These are phyloP conservation scores for Macaca fascicularis DNA, from an alignment of 2,113 vertebrate genomes.

Conservation along the genomic window DNA sequence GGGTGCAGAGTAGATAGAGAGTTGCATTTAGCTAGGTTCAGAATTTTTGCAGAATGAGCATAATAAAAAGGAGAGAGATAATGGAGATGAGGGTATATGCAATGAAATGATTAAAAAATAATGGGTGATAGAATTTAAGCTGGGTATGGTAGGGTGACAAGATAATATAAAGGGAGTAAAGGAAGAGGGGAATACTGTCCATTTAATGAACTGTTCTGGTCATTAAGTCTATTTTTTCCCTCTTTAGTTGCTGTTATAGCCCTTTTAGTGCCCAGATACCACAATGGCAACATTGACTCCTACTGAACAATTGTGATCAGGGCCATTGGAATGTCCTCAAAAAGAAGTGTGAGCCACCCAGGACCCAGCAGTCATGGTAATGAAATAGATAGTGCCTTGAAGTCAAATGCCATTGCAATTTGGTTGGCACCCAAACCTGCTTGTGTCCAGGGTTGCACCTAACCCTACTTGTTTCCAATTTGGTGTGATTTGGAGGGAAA, in stretches of 20 bases:
- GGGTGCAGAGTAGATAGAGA: not conserved
- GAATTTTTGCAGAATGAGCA: not conserved
- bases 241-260: not conserved
- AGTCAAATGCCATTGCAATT: not conserved
- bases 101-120: not conserved
- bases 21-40: not conserved
- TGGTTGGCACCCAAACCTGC: not conserved
- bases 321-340: not conserved
- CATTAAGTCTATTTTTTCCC: not conserved
- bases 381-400: not conserved
- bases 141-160: not conserved
- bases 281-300: not conserved
- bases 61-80: not conserved
- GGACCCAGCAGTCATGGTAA: not conserved
- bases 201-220: not conserved
- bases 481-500: not conserved
- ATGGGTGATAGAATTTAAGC: not conserved
- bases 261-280: not conserved
- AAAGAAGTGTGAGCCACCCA: not conserved
- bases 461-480: not conserved
- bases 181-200: not conserved
- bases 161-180: not conserved
- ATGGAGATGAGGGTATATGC: not conserved
- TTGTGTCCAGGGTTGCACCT: not conserved
- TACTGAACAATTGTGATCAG: too few relatives aligned